A percentile compares a stretch with the other conserved stretches of the same genome.
phyloP scores from a whole-genome alignment of 2,113 vertebrate species.

The Eulacestoma nigropectus region DNA sequence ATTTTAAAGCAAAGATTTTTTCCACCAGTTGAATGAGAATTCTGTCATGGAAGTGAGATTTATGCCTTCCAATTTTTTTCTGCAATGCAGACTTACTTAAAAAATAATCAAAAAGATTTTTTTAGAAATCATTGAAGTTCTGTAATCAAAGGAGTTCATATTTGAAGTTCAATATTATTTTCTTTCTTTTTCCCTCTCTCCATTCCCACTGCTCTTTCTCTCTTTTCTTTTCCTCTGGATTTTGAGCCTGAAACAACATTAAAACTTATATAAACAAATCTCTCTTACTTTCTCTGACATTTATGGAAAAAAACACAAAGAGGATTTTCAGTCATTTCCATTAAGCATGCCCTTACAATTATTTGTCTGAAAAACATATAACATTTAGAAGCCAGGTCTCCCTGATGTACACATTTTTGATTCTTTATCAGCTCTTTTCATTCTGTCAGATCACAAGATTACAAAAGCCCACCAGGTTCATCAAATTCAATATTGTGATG shows the following conservation, averaged over 20 bases:
- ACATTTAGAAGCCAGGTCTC: not conserved
- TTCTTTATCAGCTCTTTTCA: not conserved
- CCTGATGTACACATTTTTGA: not conserved
- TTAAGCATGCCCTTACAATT: not conserved
- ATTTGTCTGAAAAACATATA: not conserved
- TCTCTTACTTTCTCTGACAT: not conserved
- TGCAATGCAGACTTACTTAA: not conserved
- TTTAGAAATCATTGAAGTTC: not conserved
- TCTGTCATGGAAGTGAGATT: not conserved
- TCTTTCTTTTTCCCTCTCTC: not conserved
- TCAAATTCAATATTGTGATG: not conserved
- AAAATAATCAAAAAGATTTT: slow-evolving; percentile 23
- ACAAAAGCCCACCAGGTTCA: not conserved
- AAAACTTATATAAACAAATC: not conserved
- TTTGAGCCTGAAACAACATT: not conserved
- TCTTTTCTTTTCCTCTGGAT: not conserved
- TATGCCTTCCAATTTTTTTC: not conserved
- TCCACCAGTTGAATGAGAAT: not conserved
- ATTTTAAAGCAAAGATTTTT: not conserved
- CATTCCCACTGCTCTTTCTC: not conserved
- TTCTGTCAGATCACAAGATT: not conserved
- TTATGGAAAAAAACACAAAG: not conserved
- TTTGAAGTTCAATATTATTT: slow-evolving; percentile 11
- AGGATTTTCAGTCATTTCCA: not conserved
- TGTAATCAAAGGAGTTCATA: not conserved